Percentiles rank a stretch among this genome's conserved stretches.
Conservation (phyloP, 2,113 vertebrate genomes). For the Sylvicapra grimmia region DNA sequence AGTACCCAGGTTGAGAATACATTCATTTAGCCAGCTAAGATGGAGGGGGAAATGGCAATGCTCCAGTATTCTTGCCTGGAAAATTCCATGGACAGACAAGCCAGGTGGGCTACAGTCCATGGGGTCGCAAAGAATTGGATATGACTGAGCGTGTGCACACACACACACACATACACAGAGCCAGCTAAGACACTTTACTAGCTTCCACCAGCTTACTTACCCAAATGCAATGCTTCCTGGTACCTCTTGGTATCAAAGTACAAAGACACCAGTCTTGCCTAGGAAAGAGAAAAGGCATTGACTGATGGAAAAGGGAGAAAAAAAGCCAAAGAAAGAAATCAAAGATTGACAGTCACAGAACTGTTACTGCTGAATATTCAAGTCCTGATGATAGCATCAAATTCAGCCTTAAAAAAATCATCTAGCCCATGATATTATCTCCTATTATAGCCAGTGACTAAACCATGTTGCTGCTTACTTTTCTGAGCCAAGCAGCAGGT, state of each 20-base stretch:
- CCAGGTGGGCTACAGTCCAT: not conserved
- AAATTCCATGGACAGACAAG: not conserved
- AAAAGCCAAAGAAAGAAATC: conserved; percentile 53
- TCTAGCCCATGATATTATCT: not conserved
- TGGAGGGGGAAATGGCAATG: not conserved
- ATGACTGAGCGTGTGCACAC: accelerated
- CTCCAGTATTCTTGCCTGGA: not conserved
- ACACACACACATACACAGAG: not conserved
- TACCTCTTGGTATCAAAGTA: conserved; percentile 99
- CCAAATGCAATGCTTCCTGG: conserved; percentile 96
- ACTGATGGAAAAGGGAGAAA: conserved; percentile 36
- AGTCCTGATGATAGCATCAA: not conserved
- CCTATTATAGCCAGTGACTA: not conserved
- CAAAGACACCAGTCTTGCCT: conserved; percentile 96
- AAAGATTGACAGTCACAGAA: conserved; percentile 46
- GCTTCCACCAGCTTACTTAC: conserved; percentile 81
- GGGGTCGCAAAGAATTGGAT: not conserved
- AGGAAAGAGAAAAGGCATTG: conserved; percentile 74
- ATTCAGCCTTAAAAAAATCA: not conserved
- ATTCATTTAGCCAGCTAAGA: not conserved
- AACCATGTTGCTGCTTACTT: not conserved
- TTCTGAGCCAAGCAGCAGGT: not conserved
- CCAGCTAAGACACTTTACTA: not conserved
- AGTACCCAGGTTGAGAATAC: conserved; percentile 24
- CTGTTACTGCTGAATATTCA: conserved; percentile 39